Evolutionary conservation across 2,888 invertebrate genomes (phyloP).

Genomic region (Oligia strigilis): DNA sequence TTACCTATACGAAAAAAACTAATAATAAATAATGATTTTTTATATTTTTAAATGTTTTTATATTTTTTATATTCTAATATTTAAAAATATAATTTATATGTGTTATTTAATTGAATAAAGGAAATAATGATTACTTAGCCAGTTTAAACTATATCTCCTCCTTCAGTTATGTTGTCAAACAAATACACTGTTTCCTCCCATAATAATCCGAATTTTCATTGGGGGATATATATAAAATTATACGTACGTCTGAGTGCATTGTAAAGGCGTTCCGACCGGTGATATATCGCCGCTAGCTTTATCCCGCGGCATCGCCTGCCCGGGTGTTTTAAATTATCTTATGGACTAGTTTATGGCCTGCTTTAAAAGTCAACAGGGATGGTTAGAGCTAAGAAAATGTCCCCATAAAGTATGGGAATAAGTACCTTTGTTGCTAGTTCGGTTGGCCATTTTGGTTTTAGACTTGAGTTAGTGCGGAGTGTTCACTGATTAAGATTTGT

Average conservation of each 20-base stretch:
- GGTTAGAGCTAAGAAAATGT: constrained; percentile 61
- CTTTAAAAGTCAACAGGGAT: constrained; percentile 68
- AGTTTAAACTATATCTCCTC: not conserved
- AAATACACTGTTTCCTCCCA: constrained; percentile 27
- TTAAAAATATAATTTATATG: no score
- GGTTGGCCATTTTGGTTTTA: constrained; percentile 45
- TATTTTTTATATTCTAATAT: no score
- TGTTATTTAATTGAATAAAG: no score
- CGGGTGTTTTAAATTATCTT: constrained; percentile 73
- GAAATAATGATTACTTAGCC: no score
- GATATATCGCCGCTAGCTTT: constrained; percentile 72
- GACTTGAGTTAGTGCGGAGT: constrained; percentile 21
- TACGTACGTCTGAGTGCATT: constrained; percentile 63
- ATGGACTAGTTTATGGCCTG: constrained; percentile 68
- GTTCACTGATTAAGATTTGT: constrained; percentile 23
- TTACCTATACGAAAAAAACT: not conserved
- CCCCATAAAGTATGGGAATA: constrained; percentile 60
- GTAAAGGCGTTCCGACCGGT: constrained; percentile 67
- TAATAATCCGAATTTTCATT: constrained; percentile 58
- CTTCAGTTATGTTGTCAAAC: constrained; percentile 5
- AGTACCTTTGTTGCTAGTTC: constrained; percentile 53
- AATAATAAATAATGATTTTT: not conserved
- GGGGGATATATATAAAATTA: constrained; percentile 59
- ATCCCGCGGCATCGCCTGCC: constrained; percentile 69
- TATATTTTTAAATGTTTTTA: no score